A percentile compares a stretch with the other conserved stretches of the same genome.
phyloP scores from a whole-genome alignment of 2,888 invertebrate genomes.

The Octodonta nipae region DNA sequence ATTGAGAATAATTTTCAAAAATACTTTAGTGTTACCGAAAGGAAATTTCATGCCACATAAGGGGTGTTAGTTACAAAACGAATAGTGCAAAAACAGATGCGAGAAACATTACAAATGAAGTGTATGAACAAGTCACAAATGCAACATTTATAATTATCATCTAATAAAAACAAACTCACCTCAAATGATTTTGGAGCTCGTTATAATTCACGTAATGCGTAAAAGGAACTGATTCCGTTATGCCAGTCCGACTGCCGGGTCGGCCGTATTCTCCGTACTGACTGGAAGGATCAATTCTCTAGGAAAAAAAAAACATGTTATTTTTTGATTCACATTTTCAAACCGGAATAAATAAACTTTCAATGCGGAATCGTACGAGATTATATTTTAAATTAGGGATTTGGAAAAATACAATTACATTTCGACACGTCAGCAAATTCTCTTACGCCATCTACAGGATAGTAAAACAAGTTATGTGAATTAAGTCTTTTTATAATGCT shows the following conservation, averaged over 20 bases:
- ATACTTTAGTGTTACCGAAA: too few relatives aligned
- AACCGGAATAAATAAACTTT: too few relatives aligned
- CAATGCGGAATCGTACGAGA: too few relatives aligned
- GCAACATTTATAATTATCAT: neutral
- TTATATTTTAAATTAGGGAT: too few relatives aligned
- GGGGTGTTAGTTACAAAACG: conserved; percentile 30
- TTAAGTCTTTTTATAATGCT: too few relatives aligned
- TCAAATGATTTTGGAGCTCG: conserved; percentile 71
- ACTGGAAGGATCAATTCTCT: too few relatives aligned
- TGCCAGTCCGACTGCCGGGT: conserved; percentile 43
- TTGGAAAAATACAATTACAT: neutral
- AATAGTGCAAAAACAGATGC: conserved; percentile 23
- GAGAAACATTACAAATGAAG: conserved; percentile 2
- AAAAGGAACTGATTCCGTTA: conserved; percentile 41
- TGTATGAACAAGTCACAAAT: conserved; percentile 1
- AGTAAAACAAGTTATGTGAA: too few relatives aligned
- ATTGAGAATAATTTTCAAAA: too few relatives aligned
- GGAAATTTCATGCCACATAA: conserved; percentile 26
- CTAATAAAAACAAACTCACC: conserved; percentile 39
- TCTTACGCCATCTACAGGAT: too few relatives aligned
- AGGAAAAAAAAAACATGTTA: too few relatives aligned
- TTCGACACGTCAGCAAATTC: conserved; percentile 3
- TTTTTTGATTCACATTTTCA: too few relatives aligned
- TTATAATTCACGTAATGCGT: conserved; percentile 74
- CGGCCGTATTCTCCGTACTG: conserved; percentile 35